phyloP scores from a whole-genome alignment of 2,113 vertebrate species.

The Cnemophilus loriae region DNA sequence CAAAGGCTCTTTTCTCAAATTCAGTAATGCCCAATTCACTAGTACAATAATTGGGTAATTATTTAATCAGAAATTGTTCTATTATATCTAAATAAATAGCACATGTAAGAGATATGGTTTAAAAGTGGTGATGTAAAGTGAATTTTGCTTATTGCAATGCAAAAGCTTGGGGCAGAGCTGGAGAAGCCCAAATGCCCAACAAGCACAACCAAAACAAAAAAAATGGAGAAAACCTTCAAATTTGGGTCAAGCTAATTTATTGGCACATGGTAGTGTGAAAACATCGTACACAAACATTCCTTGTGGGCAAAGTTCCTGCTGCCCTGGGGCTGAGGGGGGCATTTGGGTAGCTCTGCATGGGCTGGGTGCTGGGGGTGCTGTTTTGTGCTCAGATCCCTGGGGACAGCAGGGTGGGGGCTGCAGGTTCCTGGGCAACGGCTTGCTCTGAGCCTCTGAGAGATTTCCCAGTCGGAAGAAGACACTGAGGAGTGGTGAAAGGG shows the following conservation, averaged over 20 bases:
- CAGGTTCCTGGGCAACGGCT: background rate
- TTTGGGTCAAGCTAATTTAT: background rate
- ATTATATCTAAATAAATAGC: background rate
- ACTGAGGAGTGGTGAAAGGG: background rate
- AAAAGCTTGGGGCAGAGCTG: background rate
- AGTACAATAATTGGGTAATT: background rate
- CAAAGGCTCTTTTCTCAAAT: background rate
- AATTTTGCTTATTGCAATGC: background rate
- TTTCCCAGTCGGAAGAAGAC: background rate
- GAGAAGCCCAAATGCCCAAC: background rate
- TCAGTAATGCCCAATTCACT: background rate
- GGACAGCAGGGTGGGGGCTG: background rate
- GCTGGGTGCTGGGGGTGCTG: background rate
- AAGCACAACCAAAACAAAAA: background rate
- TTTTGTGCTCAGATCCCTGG: background rate
- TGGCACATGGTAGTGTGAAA: background rate
- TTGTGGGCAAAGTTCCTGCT: background rate
- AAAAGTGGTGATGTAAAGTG: background rate
- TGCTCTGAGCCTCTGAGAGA: background rate
- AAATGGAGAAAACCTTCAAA: background rate
- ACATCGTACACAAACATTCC: rapidly evolving
- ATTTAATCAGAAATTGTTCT: background rate
- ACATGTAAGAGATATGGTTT: background rate
- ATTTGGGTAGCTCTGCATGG: background rate
- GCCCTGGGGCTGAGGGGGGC: background rate